Percentiles rank a stretch among this genome's conserved stretches.
Conservation (phyloP, 2,888 invertebrate genomes). For the Pyrrhia umbra region DNA sequence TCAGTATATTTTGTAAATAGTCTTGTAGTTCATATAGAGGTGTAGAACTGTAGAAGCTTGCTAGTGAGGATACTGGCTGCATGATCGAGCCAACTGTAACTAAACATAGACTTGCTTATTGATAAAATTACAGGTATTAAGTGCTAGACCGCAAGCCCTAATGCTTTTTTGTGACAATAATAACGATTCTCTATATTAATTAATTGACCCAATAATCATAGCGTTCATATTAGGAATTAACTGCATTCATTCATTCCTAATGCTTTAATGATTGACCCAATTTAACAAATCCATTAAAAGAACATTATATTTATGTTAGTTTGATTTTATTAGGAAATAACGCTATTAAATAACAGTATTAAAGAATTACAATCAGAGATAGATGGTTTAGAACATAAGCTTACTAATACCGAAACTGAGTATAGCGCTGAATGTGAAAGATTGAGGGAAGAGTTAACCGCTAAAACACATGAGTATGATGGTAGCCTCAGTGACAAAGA, state of each 20-base stretch:
- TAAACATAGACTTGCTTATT: constrained; percentile 23
- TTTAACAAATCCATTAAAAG: constrained; percentile 10
- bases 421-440: constrained; percentile 67
- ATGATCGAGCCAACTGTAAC: constrained; percentile 26
- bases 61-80: constrained; percentile 31
- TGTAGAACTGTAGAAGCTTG: constrained; percentile 42
- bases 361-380: constrained; percentile 75
- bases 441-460: constrained; percentile 68
- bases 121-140: constrained; percentile 8
- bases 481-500: constrained; percentile 71
- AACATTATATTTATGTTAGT: constrained; percentile 35
- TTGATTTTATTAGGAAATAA: constrained; percentile 77
- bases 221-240: background rate
- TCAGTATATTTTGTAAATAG: constrained; percentile 66
- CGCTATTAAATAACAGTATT: constrained; percentile 67
- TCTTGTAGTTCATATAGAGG: constrained; percentile 10
- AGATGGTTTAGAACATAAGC: constrained; percentile 72
- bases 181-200: background rate
- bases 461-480: constrained; percentile 71
- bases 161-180: constrained; percentile 20
- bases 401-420: constrained; percentile 69
- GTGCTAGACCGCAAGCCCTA: constrained; percentile 7
- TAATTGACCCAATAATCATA: background rate
- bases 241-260: background rate
- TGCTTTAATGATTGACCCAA: background rate